Evolutionary conservation across 2,113 vertebrate genomes (phyloP), one percentile per base, ranked within the genome.

Genomic region (Hemicordylus capensis): DNA sequence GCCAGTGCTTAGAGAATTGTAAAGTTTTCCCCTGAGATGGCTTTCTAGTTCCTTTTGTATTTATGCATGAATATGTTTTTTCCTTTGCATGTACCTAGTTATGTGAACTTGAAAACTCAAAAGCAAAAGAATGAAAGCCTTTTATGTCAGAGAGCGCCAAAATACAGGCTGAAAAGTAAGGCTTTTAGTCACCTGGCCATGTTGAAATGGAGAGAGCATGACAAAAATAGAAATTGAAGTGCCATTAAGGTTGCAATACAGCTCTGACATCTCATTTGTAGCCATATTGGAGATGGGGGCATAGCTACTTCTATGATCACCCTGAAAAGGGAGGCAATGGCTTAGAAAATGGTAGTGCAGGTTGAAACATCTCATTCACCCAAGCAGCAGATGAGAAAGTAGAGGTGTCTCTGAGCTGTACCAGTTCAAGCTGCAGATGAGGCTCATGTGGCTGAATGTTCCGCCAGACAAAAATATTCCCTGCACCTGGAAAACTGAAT

Each of bases 281-380:
- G 76, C n/a, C 81, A 26, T 12, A 64, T 10, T 54, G 81, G 31
- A 89, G 85, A 87, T 56, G n/a, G 8, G 26, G 22, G 56, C 80
- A 22, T 81, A 79, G 69, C 51, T 54, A 17, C 51, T 15, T 72
- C n/a, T 37, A 67, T 39, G 86, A n/a, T 85, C 61, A 61, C 46
- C 46, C 15, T 90, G 76, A 89, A 77, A 87, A 88, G 46, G 37
- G 64, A n/a, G 17, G 31, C 28, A 7, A 66, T 15, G 14, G 15
- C n/a, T 34, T 66, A 34, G 64, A 11, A 34, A 34, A 26, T 22
- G 22, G 22, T 28, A 7, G 31, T 63, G 6, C 26, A 61, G 59
- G 24, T 61, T 26, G 20, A 24, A n/a, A n/a, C n/a, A n/a, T n/a
- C 12, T 51, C 48, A 8, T 51, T 51, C 48, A 51, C 12, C 2